phyloP scores from a whole-genome alignment of 2,113 vertebrate species.

The Pitta sordida region DNA sequence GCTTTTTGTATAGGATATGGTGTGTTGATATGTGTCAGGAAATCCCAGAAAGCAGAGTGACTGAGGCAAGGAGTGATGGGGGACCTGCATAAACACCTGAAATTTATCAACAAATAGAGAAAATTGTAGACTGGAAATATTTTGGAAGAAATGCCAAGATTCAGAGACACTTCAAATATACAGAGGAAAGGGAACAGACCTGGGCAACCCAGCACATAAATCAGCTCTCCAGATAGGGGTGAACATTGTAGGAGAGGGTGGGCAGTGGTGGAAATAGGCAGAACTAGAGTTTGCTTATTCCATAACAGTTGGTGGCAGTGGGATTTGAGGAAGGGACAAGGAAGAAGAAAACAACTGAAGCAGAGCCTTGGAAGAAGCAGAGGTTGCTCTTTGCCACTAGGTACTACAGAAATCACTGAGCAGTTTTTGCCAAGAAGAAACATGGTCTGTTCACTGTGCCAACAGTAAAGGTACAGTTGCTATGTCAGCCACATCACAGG shows the following conservation, averaged over 20 bases:
- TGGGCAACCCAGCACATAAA: not conserved
- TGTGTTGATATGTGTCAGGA: not conserved
- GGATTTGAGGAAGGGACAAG: not conserved
- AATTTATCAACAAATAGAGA: not conserved
- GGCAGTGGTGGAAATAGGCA: not conserved
- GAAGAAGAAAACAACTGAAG: not conserved
- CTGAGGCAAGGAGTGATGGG: not conserved
- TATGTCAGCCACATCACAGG: not conserved
- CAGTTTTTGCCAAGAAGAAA: not conserved
- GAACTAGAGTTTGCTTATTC: not conserved
- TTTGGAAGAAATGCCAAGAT: not conserved
- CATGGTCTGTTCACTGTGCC: fast-evolving
- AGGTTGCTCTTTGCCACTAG: not conserved
- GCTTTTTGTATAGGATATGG: not conserved
- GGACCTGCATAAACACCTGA: not conserved
- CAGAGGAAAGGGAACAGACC: not conserved
- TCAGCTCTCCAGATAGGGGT: not conserved
- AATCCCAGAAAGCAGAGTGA: not conserved
- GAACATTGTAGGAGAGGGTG: not conserved
- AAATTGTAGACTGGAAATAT: not conserved
- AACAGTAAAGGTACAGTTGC: not conserved
- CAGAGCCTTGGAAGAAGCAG: not conserved
- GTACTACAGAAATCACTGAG: not conserved
- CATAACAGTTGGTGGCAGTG: not conserved
- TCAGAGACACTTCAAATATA: not conserved